Percentiles rank a stretch among this genome's conserved stretches.
These are phyloP conservation scores for Girardinichthys multiradiatus DNA, from an alignment of 2,113 vertebrate genomes.

Conservation along the genomic window DNA sequence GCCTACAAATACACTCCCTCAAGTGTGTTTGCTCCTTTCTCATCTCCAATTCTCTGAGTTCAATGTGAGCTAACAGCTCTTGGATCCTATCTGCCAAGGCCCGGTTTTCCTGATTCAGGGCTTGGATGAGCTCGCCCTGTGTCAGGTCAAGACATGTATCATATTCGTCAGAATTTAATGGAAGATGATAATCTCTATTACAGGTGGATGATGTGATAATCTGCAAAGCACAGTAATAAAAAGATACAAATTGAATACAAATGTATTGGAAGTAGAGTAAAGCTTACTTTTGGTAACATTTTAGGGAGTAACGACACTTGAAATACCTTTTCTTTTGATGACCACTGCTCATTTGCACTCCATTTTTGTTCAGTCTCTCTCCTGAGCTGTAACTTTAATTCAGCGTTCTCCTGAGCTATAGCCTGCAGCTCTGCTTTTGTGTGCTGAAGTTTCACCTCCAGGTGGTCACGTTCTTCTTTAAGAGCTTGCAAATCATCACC, in stretches of 20 bases:
- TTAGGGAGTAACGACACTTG: accelerated
- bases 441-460: slow-evolving; percentile 48
- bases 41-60: slow-evolving; percentile 45
- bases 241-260: slow-evolving; percentile 14
- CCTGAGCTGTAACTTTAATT: slow-evolving; percentile 48
- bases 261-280: background rate
- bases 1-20: background rate
- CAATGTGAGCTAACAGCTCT: slow-evolving; percentile 58
- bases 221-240: slow-evolving; percentile 20
- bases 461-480: slow-evolving; percentile 32
- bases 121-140: slow-evolving; percentile 59
- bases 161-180: slow-evolving; percentile 8
- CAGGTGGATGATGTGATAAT: background rate
- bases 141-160: slow-evolving; percentile 6
- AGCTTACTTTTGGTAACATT: background rate
- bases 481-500: slow-evolving; percentile 50
- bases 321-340: slow-evolving; percentile 45
- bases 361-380: slow-evolving; percentile 29
- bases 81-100: slow-evolving; percentile 66
- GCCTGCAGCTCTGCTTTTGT: slow-evolving; percentile 48
- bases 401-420: slow-evolving; percentile 50
- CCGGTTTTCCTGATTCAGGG: slow-evolving; percentile 76
- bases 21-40: slow-evolving; percentile 26
- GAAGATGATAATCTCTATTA: slow-evolving; percentile 10
- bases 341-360: slow-evolving; percentile 12